Evolutionary conservation across 2,888 invertebrate genomes (phyloP), one percentile per base, ranked within the genome.

Genomic region (Mimas tiliae): DNA sequence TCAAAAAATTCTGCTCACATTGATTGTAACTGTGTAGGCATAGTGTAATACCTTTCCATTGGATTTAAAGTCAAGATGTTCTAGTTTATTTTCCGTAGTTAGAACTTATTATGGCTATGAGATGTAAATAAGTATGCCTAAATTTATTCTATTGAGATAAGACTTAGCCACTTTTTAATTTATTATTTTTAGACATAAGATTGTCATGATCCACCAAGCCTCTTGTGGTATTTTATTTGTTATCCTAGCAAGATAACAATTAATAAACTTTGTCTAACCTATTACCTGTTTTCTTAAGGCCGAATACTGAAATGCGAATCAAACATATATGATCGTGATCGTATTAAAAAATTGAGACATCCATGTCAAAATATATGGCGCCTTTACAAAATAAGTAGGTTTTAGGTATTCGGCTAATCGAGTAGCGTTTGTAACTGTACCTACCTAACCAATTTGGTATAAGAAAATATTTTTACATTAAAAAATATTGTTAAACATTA

Each of bases 121-220:
- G 55, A 42, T 58, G 19, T 42, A 72, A 69, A 58, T 67, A 67
- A 65, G 51, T 73, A 64, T 62, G 53, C 53, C 62, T 63, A 62
- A 63, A 45, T 67, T 65, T 62, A 48, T 71, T 63, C 70, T 62
- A 67, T 55, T 67, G 63, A 68, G 52, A 63, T 66, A 66, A 71
- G 65, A 66, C 65, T 76, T 75, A 78, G 77, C 74, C 77, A 74
- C 75, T 74, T 78, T 19, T 77, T 74, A n/a, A 67, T 74, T 81
- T 79, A 78, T 79, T 78, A 80, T 76, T 76, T 27, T 74, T 58
- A 58, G 42, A 19, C 38, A 16, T 58, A 58, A 76, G 71, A 62
- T 72, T 63, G 47, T 53, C 66, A 72, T 67, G 62, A 52, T 70
- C 62, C 53, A 68, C 38, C 63, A 70, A 42, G 19, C 58, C 58